Percentiles rank a stretch among this genome's conserved stretches.
phyloP scores from a whole-genome alignment of 2,113 vertebrate species.

The Lathamus discolor region DNA sequence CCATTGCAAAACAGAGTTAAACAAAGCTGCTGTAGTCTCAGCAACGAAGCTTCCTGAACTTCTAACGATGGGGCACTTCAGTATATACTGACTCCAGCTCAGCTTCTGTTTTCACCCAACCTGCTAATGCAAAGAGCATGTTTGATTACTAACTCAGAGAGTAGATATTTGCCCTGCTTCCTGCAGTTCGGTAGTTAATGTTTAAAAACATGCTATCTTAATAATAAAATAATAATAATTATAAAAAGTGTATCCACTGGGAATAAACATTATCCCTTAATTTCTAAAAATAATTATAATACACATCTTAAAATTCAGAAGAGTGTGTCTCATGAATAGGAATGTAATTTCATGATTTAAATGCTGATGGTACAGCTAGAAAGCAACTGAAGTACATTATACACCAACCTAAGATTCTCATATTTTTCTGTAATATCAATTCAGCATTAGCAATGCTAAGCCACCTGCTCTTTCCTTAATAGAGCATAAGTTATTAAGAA shows the following conservation, averaged over 20 bases:
- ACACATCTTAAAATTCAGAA: slow-evolving; percentile 45
- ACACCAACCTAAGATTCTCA: neutral
- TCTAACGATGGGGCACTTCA: neutral
- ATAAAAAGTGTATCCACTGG: neutral
- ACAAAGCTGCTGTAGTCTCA: neutral
- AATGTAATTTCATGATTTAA: slow-evolving; percentile 59
- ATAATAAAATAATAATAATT: neutral
- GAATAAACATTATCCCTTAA: slow-evolving; percentile 30
- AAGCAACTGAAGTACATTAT: slow-evolving; percentile 40
- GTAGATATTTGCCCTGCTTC: neutral
- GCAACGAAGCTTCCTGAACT: neutral
- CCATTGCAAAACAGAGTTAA: neutral
- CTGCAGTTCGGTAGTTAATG: neutral
- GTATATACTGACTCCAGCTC: neutral
- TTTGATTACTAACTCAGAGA: neutral
- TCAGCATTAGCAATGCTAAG: neutral
- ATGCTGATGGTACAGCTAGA: slow-evolving; percentile 33
- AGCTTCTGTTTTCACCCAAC: neutral
- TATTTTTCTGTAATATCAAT: slow-evolving; percentile 37
- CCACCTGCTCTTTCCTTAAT: slow-evolving; percentile 52
- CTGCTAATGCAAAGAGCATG: neutral
- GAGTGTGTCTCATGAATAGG: slow-evolving; percentile 37
- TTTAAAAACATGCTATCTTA: neutral
- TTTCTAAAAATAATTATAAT: slow-evolving; percentile 57
- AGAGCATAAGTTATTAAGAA: slow-evolving; percentile 48